These are phyloP conservation scores for Noctua janthe DNA, from an alignment of 2,888 invertebrate genomes.

Conservation along the genomic window DNA sequence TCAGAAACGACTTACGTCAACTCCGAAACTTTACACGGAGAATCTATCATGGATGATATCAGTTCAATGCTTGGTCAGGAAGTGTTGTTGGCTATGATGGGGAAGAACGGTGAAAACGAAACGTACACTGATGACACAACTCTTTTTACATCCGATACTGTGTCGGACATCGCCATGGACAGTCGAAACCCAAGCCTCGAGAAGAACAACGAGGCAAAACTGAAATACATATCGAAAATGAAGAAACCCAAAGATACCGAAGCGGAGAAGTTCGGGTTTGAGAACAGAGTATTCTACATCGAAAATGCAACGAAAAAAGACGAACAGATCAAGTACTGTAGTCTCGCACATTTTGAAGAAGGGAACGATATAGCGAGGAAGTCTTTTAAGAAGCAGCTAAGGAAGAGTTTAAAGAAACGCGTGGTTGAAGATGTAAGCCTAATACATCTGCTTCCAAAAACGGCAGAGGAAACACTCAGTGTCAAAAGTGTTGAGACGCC, in stretches of 20 bases:
- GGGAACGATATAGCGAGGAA: conserved; percentile 95
- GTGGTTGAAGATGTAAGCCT: conserved; percentile 77
- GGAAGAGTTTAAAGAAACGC: conserved; percentile 86
- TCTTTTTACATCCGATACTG: conserved; percentile 91
- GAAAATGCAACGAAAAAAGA: conserved; percentile 88
- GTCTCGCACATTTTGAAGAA: conserved; percentile 95
- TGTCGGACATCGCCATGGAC: conserved; percentile 88
- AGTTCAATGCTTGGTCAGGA: conserved; percentile 94
- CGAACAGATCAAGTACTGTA: conserved; percentile 93
- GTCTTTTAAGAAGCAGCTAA: conserved; percentile 92
- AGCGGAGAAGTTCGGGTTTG: conserved; percentile 92
- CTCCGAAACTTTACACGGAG: conserved; percentile 94
- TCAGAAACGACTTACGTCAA: conserved; percentile 93
- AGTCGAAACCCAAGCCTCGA: conserved; percentile 90
- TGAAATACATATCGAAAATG: conserved; percentile 89
- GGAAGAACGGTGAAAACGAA: conserved; percentile 91
- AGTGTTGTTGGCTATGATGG: conserved; percentile 92
- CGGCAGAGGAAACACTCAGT: conserved; percentile 75
- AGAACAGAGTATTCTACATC: conserved; percentile 93
- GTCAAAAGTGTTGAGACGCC: conserved; percentile 70
- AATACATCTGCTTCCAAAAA: conserved; percentile 82
- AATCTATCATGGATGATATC: conserved; percentile 94
- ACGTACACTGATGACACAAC: conserved; percentile 94
- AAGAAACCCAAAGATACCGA: conserved; percentile 87
- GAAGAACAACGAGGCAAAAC: conserved; percentile 90